Base-by-base conservation (phyloP, 2,888 invertebrate species). In the Anthrax anthrax region DNA sequence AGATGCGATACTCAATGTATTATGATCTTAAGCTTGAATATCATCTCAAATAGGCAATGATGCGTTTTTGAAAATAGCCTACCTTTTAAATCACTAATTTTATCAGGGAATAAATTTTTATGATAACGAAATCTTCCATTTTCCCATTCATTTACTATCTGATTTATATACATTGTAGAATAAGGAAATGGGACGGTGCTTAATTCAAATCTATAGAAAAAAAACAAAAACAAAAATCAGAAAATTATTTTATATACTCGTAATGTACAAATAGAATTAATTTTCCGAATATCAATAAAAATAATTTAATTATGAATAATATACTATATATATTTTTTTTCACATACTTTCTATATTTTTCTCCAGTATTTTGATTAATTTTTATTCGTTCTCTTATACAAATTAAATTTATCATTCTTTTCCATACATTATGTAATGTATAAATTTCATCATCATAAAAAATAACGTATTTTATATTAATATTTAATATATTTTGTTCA, bases 181-280 rank as follows among this genome's bases (percentile, higher is more conserved):
- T 75, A 14, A 76, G 88, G 86, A 63, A 80, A 88, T 0, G 82
- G 79, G 2, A 86, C 78, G 0, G 84, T 85, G 2, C 77, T 74
- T 0, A 88, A 63, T 56, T 81, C 81, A 52, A 79, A 85, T 73
- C 80, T 82, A 17, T 75, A 70, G 18, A 50, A 37, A 1, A 37
- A 46, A 37, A 42, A 18, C n/a, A 19, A 32, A 16, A 27, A 18
- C 2, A 18, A 8, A n/a, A n/a, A n/a, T n/a, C n/a, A n/a, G n/a
- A n/a, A n/a, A n/a, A n/a, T n/a, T n/a, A n/a, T n/a, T n/a, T n/a
- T n/a, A n/a, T n/a, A n/a, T n/a, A n/a, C n/a, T n/a, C n/a, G n/a
- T n/a, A n/a, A n/a, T n/a, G n/a, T n/a, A n/a, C n/a, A n/a, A n/a
- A n/a, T n/a, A n/a, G n/a, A n/a, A n/a, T n/a, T n/a, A n/a, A n/a